These are phyloP conservation scores for Drosophila parvula DNA, from an alignment of 1,140 invertebrate species.

Conservation along the genomic window DNA sequence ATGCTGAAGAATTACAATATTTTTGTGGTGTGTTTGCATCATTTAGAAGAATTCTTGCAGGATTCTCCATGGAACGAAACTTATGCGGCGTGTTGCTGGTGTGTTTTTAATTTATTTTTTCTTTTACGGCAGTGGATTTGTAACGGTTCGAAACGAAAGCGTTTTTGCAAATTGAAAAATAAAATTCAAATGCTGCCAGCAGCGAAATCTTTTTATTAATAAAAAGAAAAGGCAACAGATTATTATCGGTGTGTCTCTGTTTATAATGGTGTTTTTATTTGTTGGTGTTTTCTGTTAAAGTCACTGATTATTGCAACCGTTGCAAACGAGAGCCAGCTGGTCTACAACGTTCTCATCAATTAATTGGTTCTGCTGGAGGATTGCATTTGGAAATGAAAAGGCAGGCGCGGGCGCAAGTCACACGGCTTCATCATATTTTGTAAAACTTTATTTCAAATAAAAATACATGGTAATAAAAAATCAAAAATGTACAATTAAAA, in stretches of 20 bases:
- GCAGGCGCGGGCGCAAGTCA: constrained; percentile 37
- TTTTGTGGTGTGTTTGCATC: constrained; percentile 20
- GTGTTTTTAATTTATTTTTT: constrained; percentile 10
- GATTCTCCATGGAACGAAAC: constrained; percentile 38
- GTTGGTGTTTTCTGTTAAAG: constrained; percentile 18
- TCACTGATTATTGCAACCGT: constrained; percentile 34
- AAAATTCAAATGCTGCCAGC: constrained; percentile 67
- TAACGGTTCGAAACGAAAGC: constrained; percentile 62
- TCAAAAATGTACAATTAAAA: constrained; percentile 79
- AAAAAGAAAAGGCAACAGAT: constrained; percentile 49
- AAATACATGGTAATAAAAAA: constrained; percentile 80
- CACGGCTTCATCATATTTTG: constrained; percentile 63
- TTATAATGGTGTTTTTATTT: not conserved
- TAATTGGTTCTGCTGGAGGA: constrained; percentile 9
- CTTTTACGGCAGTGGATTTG: constrained; percentile 71
- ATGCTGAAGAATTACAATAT: constrained; percentile 37
- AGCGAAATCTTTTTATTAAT: constrained; percentile 47
- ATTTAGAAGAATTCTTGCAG: constrained; percentile 14
- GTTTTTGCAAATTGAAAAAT: constrained; percentile 15
- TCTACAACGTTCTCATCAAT: constrained; percentile 54
- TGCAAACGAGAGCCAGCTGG: constrained; percentile 74
- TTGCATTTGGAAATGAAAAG: constrained; percentile 51
- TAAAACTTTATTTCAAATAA: constrained; percentile 82
- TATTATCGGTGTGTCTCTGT: not conserved
- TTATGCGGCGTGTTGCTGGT: constrained; percentile 46